Evolutionary conservation across 1,140 invertebrate species (phyloP).

Genomic region (Halyomorpha halys): DNA sequence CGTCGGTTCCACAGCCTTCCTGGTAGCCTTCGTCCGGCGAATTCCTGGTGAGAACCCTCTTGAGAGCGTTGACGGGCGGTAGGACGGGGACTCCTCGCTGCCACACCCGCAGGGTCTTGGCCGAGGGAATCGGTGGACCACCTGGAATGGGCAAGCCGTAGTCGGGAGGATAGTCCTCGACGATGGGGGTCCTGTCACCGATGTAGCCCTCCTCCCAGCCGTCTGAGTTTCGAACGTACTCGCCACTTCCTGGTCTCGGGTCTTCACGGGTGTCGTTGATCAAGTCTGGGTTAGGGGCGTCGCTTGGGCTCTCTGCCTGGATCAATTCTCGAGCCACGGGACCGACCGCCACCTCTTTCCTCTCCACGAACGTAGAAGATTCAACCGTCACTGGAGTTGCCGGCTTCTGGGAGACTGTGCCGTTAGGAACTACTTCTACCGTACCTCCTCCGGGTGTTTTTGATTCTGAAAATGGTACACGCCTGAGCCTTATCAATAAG

Average conservation of each 20-base stretch:
- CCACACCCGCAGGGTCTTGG: conserved; percentile 72
- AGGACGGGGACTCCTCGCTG: conserved; percentile 71
- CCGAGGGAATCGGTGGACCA: conserved; percentile 39
- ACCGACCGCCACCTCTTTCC: conserved; percentile 23
- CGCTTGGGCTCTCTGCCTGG: conserved; percentile 31
- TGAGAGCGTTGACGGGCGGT: conserved; percentile 66
- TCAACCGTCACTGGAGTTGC: conserved; percentile 26
- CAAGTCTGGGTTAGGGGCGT: conserved; percentile 68
- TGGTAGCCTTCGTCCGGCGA: conserved; percentile 84
- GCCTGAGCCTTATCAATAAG: conserved; percentile 55
- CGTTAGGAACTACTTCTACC: conserved; percentile 40
- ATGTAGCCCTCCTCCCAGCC: conserved; percentile 46
- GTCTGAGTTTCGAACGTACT: conserved; percentile 53
- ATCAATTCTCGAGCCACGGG: conserved; percentile 4
- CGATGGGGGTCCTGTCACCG: conserved; percentile 62
- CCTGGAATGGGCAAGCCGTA: conserved; percentile 59
- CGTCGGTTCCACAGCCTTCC: conserved; percentile 82
- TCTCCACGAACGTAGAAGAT: conserved; percentile 26
- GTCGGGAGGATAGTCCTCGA: conserved; percentile 62
- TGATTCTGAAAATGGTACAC: conserved; percentile 56
- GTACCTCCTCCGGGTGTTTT: conserved; percentile 60
- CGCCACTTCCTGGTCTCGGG: conserved; percentile 43
- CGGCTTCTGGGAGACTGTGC: conserved; percentile 23
- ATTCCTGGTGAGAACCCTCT: conserved; percentile 66
- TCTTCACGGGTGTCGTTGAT: conserved; percentile 56